Percentiles rank a stretch among this genome's conserved stretches.
These are phyloP conservation scores for Formicarius rufipectus DNA, from an alignment of 2,113 vertebrate species.

Conservation along the genomic window DNA sequence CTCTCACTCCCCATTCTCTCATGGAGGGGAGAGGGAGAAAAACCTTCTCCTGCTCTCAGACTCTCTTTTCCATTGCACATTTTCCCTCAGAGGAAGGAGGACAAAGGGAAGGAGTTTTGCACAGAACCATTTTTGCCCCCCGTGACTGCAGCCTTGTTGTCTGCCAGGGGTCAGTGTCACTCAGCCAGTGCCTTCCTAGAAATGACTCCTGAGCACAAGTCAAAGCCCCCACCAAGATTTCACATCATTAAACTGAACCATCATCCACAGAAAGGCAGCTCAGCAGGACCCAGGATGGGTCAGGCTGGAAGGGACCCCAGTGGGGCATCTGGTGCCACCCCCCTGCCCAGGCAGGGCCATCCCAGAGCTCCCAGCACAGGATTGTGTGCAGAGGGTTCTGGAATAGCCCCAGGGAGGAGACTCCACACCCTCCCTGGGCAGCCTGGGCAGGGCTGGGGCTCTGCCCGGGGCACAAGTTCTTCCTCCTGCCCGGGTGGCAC, in stretches of 20 bases:
- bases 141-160: neutral
- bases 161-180: neutral
- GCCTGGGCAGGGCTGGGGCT: neutral
- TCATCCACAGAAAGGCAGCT: neutral
- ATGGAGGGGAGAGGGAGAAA: neutral
- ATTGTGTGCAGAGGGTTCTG: no score
- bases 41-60: neutral
- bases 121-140: neutral
- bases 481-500: neutral
- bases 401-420: no score
- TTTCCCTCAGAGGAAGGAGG: neutral
- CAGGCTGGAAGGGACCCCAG: neutral
- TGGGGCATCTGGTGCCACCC: neutral
- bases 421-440: neutral
- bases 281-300: neutral
- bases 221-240: neutral
- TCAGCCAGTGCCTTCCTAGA: neutral
- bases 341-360: neutral
- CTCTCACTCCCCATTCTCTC: neutral
- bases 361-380: neutral
- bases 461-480: neutral
- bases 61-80: neutral
- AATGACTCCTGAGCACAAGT: neutral
- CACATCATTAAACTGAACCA: neutral
- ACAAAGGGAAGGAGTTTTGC: neutral